phyloP scores from a whole-genome alignment of 1,140 invertebrate species.

The Notospermus geniculatus region DNA sequence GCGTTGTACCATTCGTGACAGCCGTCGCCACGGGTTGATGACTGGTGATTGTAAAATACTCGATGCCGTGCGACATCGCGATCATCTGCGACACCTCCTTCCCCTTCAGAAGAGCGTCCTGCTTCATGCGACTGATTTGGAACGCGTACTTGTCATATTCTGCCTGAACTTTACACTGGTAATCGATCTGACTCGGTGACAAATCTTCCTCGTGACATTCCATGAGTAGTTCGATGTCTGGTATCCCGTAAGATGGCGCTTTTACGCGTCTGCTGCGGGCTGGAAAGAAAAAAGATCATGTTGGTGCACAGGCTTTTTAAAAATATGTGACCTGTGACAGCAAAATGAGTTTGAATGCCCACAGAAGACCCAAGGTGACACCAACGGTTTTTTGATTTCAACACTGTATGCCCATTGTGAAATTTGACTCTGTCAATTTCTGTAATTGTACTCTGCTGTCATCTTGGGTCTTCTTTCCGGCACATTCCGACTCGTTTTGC shows the following conservation, averaged over 20 bases:
- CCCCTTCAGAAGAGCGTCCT: conserved; percentile 29
- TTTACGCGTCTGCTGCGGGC: neutral
- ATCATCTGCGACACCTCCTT: conserved; percentile 15
- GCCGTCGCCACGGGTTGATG: conserved; percentile 8
- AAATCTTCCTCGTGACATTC: conserved; percentile 42
- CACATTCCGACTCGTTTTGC: no score
- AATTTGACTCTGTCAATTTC: no score
- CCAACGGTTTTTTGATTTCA: no score
- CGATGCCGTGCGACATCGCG: neutral
- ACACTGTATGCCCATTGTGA: no score
- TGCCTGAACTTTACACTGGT: neutral
- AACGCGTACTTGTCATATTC: conserved; percentile 25
- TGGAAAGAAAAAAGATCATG: neutral
- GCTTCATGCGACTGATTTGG: conserved; percentile 25
- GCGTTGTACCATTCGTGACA: conserved; percentile 13
- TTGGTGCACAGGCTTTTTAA: no score
- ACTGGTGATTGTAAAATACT: conserved; percentile 13
- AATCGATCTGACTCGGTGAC: conserved; percentile 22
- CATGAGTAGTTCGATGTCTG: conserved; percentile 37
- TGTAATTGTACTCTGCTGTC: no score
- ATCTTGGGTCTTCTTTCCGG: no score
- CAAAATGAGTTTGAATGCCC: no score
- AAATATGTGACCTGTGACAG: no score
- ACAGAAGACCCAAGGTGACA: no score
- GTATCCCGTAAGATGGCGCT: neutral